phyloP scores from a whole-genome alignment of 2,797 vertebrate species.

The Sebastolobus alascanus region DNA sequence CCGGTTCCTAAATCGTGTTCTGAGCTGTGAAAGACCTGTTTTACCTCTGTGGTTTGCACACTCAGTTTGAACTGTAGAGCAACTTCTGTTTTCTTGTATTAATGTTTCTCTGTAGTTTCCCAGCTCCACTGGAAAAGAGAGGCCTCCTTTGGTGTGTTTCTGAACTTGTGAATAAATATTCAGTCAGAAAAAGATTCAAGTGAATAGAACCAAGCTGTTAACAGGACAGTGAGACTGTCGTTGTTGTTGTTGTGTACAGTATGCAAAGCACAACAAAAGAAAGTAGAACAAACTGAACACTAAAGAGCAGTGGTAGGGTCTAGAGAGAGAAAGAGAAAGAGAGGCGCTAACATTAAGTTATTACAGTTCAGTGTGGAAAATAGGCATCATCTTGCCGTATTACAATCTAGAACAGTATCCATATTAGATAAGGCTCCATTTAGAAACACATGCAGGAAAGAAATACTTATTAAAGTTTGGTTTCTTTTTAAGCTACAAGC shows the following conservation, averaged over 20 bases:
- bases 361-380: conserved; percentile 26
- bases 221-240: conserved; percentile 15
- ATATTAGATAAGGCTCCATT: conserved; percentile 46
- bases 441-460: conserved; percentile 12
- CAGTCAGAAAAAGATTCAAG: conserved; percentile 29
- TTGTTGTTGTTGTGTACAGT: conserved; percentile 24
- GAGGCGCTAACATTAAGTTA: neutral
- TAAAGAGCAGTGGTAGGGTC: conserved; percentile 7
- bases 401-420: conserved; percentile 46
- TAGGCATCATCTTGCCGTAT: neutral
- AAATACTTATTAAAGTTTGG: conserved; percentile 33
- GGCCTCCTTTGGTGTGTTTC: conserved; percentile 22
- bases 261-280: conserved; percentile 11
- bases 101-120: conserved; percentile 30
- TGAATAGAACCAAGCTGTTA: conserved; percentile 23
- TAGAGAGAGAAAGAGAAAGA: conserved; percentile 3
- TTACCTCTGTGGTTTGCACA: conserved; percentile 12
- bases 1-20: neutral
- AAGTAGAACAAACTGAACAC: conserved; percentile 24
- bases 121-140: neutral
- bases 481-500: conserved; percentile 26
- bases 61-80: conserved; percentile 26
- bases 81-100: conserved; percentile 23
- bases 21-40: conserved; percentile 4
- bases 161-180: conserved; percentile 50